Percentiles rank a stretch among this genome's conserved stretches.
Conservation (phyloP, 1,140 invertebrate genomes). For the Magallana ariakensis region DNA sequence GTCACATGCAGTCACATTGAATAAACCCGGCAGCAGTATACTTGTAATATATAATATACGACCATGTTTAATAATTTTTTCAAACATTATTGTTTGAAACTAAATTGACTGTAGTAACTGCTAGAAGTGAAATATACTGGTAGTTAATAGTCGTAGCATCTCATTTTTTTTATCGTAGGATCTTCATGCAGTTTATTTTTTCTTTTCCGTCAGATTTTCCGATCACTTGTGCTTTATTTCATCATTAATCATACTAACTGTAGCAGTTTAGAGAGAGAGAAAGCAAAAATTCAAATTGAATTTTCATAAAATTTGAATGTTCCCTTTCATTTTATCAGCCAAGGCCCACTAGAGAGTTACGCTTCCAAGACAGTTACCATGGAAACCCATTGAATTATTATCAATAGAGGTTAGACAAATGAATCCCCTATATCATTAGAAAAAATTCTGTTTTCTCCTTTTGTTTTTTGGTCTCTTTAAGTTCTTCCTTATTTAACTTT, state of each 20-base stretch:
- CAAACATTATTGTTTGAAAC: not conserved
- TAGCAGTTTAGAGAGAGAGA: not conserved
- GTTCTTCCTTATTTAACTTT: conserved; percentile 6
- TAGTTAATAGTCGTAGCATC: not conserved
- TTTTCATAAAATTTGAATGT: conserved; percentile 6
- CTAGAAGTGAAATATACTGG: not conserved
- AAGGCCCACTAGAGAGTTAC: conserved; percentile 22
- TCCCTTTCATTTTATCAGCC: conserved; percentile 20
- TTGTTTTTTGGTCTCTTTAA: conserved; percentile 7
- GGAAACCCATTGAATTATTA: conserved; percentile 9
- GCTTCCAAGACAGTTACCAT: not conserved
- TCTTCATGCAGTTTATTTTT: not conserved
- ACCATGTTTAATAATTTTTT: not conserved
- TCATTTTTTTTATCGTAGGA: not conserved
- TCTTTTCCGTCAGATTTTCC: not conserved
- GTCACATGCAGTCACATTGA: not conserved
- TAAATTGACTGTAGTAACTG: not conserved
- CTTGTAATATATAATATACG: not conserved
- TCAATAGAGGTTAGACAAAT: conserved; percentile 25
- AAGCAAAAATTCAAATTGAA: not conserved
- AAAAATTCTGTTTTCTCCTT: not conserved
- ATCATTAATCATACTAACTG: conserved; percentile 5
- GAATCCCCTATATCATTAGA: conserved; percentile 27
- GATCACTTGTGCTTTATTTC: not conserved
- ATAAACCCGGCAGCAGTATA: not conserved